These are phyloP conservation scores for Eristalis intricaria DNA, from an alignment of 2,888 invertebrate genomes.

Conservation along the genomic window DNA sequence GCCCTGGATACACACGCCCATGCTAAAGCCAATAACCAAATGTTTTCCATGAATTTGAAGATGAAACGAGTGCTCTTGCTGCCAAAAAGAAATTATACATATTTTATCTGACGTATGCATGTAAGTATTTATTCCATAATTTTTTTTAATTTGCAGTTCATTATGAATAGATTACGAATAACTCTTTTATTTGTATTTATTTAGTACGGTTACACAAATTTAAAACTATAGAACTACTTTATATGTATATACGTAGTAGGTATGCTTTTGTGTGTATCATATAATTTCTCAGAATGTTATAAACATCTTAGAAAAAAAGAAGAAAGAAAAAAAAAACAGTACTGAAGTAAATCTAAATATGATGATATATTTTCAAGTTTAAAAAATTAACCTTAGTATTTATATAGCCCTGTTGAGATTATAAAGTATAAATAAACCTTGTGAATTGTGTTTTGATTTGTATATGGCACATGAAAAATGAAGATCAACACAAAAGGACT, in stretches of 20 bases:
- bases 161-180: constrained; percentile 25
- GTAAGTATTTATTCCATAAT: neutral
- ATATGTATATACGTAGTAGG: constrained; percentile 22
- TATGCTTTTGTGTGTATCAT: constrained; percentile 23
- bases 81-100: neutral
- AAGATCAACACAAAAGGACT: constrained; percentile 26
- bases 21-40: no score
- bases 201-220: constrained; percentile 24
- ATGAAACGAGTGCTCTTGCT: no score
- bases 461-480: constrained; percentile 59
- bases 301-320: constrained; percentile 8
- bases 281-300: constrained; percentile 29
- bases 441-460: constrained; percentile 10
- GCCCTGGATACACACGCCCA: no score
- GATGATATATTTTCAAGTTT: neutral
- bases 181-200: constrained; percentile 14
- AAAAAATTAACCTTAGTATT: constrained; percentile 10
- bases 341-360: neutral
- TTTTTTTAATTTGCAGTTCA: constrained; percentile 19
- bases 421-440: neutral
- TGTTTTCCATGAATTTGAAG: no score
- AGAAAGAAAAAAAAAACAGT: no score
- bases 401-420: constrained; percentile 11
- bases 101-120: constrained; percentile 13
- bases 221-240: constrained; percentile 19